Evolutionary conservation across 2,113 vertebrate species (phyloP), one percentile per base, ranked within the genome.

Genomic region (Scartelaos histophorus): DNA sequence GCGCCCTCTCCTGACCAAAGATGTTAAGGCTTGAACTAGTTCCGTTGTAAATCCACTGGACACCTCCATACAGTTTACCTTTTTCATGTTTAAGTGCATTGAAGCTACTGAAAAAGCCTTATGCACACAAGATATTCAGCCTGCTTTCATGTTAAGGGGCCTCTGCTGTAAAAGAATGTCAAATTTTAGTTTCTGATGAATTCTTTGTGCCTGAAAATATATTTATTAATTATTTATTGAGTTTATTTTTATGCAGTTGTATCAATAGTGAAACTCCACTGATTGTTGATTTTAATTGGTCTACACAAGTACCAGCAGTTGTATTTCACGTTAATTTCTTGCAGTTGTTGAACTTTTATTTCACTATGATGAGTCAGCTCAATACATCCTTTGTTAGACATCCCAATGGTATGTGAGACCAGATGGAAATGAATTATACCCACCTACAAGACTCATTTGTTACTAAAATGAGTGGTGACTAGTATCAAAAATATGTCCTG

Each of bases 1-100:
- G 21, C 91, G 90, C 45, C 90, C 95, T 82, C 92, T 93, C 0
- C 91, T 94, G 21, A 68, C 92, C 81, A 95, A 96, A 76, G 89
- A 94, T 46, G 81, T 83, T 16, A 82, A 78, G 13, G 91, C 91
- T 58, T 94, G 91, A 94, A 49, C 35, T 19, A 12, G 54, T 74
- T 75, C 24, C 60, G 69, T 38, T 7, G 72, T 29, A 53, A n/a
- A 16, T 22, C 21, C 49, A 67, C 67, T 19, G 61, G 9, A 34
- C 25, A 34, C 25, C 58, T 34, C 25, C 13, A 34, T 34, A 61
- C 25, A 61, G 34, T 43, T 64, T 64, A 64, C 61, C 35, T 19
- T 38, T 13, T 38, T 13, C 61, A 43, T 38, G 5, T 64, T 64
- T n/a, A 38, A n/a, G 61, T 64, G 61, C 61, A 64, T 3, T 35